Conservation (phyloP, 2,797 vertebrate genomes). For the Cygnus olor region DNA sequence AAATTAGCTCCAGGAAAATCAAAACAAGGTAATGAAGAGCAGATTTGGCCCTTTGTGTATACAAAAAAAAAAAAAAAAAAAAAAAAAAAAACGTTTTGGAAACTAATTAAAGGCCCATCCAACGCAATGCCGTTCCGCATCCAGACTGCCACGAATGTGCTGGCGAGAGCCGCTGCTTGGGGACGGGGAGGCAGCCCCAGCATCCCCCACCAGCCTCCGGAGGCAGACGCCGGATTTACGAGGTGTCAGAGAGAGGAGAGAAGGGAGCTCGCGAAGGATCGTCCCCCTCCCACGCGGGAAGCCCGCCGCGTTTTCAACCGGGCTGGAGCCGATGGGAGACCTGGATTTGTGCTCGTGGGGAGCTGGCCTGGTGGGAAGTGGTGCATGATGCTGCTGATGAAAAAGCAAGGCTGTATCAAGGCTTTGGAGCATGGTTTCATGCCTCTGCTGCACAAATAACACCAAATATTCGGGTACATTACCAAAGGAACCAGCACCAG, state of each 20-base stretch:
- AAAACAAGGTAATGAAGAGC: conserved; percentile 19
- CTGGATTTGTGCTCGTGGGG: neutral
- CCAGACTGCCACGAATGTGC: neutral
- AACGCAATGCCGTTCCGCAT: neutral
- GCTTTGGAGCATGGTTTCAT: neutral
- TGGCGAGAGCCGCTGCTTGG: neutral
- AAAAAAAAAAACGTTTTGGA: neutral
- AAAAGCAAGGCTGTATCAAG: rapidly evolving
- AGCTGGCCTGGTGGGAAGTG: neutral
- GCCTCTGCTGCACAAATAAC: neutral
- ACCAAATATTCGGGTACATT: neutral
- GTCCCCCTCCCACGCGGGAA: neutral
- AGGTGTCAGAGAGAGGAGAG: neutral
- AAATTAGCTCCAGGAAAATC: neutral
- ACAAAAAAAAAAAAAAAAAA: neutral
- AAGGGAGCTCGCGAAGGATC: neutral
- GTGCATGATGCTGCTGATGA: neutral
- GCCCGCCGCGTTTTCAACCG: neutral
- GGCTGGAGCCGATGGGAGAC: neutral
- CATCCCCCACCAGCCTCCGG: neutral
- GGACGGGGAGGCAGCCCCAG: neutral
- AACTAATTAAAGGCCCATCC: neutral
- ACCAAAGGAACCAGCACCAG: neutral
- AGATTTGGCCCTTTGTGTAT: neutral
- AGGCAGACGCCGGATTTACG: neutral